phyloP scores from a whole-genome alignment of 2,888 invertebrate species.

The Tupiocoris notatus region DNA sequence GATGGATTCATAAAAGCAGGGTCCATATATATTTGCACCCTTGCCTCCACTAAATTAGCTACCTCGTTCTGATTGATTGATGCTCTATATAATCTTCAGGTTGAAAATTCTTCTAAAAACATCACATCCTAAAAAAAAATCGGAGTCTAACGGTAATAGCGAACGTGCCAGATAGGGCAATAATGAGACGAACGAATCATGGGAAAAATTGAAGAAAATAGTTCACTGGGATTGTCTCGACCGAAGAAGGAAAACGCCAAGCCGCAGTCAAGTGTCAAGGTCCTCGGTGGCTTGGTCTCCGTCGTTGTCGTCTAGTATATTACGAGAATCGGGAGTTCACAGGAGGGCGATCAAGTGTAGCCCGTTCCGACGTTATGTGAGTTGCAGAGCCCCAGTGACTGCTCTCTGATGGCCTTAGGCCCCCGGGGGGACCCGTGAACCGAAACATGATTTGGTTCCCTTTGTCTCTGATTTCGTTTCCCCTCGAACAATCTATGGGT shows the following conservation, averaged over 20 bases:
- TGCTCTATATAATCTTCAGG: too few relatives aligned
- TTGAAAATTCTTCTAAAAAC: too few relatives aligned
- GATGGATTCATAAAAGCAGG: too few relatives aligned
- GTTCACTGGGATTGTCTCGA: not conserved
- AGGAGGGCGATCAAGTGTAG: conserved; percentile 34
- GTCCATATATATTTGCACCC: too few relatives aligned
- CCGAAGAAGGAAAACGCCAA: not conserved
- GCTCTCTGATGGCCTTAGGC: conserved; percentile 23
- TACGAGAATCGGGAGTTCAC: conserved; percentile 24
- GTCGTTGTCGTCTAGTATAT: conserved; percentile 1
- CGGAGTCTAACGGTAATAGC: too few relatives aligned
- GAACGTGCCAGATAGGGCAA: too few relatives aligned
- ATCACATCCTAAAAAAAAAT: too few relatives aligned
- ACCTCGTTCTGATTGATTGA: too few relatives aligned
- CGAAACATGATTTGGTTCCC: conserved; percentile 24
- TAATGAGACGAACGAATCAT: not conserved
- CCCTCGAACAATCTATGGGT: not conserved
- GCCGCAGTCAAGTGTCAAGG: not conserved
- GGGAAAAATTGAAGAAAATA: not conserved
- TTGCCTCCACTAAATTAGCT: too few relatives aligned
- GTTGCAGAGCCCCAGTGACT: not conserved
- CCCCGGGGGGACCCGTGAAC: conserved; percentile 16
- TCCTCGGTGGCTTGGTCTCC: not conserved
- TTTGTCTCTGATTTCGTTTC: conserved; percentile 15
- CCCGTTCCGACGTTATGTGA: not conserved